Evolutionary conservation across 2,797 vertebrate genomes (phyloP).

Genomic region (Lepilemur septentrionalis): DNA sequence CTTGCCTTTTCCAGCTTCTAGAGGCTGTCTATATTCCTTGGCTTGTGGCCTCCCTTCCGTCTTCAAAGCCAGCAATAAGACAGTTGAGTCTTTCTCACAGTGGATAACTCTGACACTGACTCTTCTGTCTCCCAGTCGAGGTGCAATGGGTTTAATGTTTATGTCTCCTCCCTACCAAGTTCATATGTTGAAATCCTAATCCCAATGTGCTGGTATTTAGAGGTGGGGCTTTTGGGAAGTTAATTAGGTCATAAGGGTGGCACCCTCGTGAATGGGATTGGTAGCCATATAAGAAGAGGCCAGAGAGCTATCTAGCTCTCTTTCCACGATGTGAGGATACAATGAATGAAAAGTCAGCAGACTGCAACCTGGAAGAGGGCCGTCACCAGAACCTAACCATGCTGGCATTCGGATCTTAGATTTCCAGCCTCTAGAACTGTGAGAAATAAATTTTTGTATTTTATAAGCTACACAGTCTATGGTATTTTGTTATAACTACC

Average conservation of each 20-base stretch:
- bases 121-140: background rate
- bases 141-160: background rate
- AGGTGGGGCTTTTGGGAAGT: background rate
- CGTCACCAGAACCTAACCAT: background rate
- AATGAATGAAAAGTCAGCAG: background rate
- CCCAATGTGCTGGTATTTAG: background rate
- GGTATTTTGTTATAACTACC: background rate
- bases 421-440: background rate
- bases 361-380: background rate
- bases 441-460: background rate
- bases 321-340: background rate
- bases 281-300: background rate
- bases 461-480: background rate
- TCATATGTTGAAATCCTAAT: background rate
- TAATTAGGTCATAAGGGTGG: background rate
- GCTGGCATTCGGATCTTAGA: background rate
- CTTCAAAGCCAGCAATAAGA: background rate
- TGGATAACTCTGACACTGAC: background rate
- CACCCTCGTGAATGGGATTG: background rate
- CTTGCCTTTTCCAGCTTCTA: background rate
- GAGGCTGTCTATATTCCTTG: background rate
- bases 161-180: background rate
- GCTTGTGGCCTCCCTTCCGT: background rate
- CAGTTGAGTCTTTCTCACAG: background rate
- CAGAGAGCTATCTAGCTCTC: background rate